These are phyloP conservation scores for Falco cherrug DNA, from an alignment of 2,797 vertebrate species.

Conservation along the genomic window DNA sequence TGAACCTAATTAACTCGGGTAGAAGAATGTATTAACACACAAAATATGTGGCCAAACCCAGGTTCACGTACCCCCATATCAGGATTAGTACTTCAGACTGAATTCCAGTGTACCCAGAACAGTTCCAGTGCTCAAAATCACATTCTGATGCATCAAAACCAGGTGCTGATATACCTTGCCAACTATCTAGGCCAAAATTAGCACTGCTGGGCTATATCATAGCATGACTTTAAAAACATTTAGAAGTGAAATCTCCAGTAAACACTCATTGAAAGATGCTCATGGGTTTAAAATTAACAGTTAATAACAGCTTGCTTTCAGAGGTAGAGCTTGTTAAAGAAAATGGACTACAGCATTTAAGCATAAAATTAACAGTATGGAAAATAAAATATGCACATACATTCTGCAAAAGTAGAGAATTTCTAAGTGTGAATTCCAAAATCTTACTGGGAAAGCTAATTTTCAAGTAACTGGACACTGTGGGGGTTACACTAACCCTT, in stretches of 20 bases:
- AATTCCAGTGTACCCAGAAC: neutral
- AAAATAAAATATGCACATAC: neutral
- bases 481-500: neutral
- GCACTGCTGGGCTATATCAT: neutral
- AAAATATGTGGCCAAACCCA: neutral
- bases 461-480: neutral
- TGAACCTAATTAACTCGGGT: neutral
- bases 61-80: rapidly evolving
- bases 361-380: neutral
- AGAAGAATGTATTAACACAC: neutral
- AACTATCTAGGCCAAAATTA: neutral
- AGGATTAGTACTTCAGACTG: neutral
- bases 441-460: neutral
- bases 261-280: neutral
- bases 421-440: neutral
- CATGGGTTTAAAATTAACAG: neutral
- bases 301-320: neutral
- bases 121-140: neutral
- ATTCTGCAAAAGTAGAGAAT: neutral
- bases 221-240: neutral
- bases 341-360: neutral
- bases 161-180: neutral
- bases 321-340: neutral
- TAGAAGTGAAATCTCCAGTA: neutral
- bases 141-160: neutral